A percentile compares a stretch with the other conserved stretches of the same genome.
Evolutionary conservation across 2,113 vertebrate genomes (phyloP).

Genomic region (Eonycteris spelaea): DNA sequence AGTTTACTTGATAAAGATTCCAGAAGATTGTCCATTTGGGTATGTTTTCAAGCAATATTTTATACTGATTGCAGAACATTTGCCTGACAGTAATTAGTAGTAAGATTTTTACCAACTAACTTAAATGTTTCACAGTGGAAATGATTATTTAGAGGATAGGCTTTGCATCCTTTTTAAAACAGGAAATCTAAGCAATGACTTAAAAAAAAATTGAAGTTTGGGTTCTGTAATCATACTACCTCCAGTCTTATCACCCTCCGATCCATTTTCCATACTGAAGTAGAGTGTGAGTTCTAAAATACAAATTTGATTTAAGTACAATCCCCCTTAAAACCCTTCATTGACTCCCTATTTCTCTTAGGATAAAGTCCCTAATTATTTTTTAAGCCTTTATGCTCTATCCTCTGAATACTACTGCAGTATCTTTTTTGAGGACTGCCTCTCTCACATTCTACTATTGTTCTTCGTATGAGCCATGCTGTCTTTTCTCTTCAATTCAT

Average conservation of each 20-base stretch:
- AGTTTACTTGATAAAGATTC: background rate
- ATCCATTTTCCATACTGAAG: background rate
- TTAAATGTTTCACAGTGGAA: slow-evolving; percentile 39
- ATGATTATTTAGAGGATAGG: slow-evolving; percentile 8
- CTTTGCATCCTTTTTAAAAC: background rate
- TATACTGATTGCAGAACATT: slow-evolving; percentile 38
- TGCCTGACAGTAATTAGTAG: slow-evolving; percentile 39
- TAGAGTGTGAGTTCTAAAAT: background rate
- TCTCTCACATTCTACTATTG: background rate
- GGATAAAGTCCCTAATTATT: background rate
- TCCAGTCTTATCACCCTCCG: background rate
- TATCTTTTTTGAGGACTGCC: background rate
- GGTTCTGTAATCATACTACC: background rate
- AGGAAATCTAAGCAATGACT: background rate
- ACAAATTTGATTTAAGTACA: background rate
- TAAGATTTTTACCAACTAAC: slow-evolving; percentile 35
- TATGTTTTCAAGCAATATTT: slow-evolving; percentile 49
- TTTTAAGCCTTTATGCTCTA: background rate
- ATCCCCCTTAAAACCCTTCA: background rate
- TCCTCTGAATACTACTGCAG: background rate
- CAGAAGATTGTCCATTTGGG: slow-evolving; percentile 35
- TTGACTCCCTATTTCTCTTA: background rate
- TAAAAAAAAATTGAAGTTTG: background rate
- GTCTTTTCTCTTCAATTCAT: background rate
- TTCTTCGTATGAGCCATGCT: background rate